These are phyloP conservation scores for Aegotheles bennettii DNA, from an alignment of 2,113 vertebrate species.

Conservation along the genomic window DNA sequence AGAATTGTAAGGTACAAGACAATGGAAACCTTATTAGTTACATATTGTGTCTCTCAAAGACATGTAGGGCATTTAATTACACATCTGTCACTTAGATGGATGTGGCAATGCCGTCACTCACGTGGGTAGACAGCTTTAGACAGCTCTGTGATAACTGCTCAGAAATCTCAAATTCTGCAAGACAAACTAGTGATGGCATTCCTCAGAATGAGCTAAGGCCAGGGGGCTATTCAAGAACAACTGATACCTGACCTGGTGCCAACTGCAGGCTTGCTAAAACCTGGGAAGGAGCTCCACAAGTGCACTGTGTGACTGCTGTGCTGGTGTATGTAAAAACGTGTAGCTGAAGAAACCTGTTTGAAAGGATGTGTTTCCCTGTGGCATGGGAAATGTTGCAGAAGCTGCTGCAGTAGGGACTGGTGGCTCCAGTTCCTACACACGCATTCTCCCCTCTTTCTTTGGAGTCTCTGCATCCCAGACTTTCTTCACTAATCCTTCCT, in stretches of 20 bases:
- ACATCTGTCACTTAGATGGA: not conserved
- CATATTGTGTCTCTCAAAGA: fast-evolving
- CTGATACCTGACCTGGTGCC: not conserved
- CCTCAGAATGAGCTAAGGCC: not conserved
- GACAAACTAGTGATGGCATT: not conserved
- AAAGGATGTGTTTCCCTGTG: not conserved
- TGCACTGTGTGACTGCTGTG: not conserved
- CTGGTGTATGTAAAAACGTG: not conserved
- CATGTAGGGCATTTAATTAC: not conserved
- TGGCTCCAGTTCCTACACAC: not conserved
- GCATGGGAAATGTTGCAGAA: not conserved
- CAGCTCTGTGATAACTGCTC: not conserved
- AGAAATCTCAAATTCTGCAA: not conserved
- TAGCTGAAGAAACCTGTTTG: not conserved
- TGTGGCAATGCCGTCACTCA: not conserved
- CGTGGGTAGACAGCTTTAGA: not conserved
- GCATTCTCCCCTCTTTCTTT: not conserved
- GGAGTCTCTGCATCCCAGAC: not conserved
- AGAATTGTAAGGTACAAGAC: not conserved
- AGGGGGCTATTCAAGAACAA: not conserved
- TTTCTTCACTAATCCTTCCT: not conserved
- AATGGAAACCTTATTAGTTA: not conserved
- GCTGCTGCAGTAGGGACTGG: not conserved
- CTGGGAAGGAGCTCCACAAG: not conserved
- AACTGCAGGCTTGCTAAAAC: not conserved